phyloP scores from a whole-genome alignment of 2,113 vertebrate genomes.

The Cephalopholis sonnerati region DNA sequence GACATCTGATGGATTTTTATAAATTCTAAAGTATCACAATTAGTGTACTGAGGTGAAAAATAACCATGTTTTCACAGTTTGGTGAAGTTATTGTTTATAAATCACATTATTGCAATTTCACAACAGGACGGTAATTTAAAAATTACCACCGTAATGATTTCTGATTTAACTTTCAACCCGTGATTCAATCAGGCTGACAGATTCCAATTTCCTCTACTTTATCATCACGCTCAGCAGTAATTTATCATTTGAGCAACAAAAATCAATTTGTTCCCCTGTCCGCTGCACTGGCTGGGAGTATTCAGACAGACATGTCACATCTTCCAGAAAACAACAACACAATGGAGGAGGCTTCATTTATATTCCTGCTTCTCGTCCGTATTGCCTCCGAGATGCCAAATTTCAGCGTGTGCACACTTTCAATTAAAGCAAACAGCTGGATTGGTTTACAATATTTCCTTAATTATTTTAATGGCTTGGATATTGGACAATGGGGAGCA shows the following conservation, averaged over 20 bases:
- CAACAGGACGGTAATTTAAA: slow-evolving; percentile 62
- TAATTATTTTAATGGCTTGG: slow-evolving; percentile 84
- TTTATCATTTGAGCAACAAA: slow-evolving; percentile 80
- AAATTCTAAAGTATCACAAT: not conserved
- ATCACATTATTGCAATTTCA: slow-evolving; percentile 56
- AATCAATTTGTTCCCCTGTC: slow-evolving; percentile 82
- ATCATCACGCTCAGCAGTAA: slow-evolving; percentile 71
- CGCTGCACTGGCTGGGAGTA: slow-evolving; percentile 61
- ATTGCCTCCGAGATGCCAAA: slow-evolving; percentile 66
- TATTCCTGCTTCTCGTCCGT: slow-evolving; percentile 62
- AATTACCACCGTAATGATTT: slow-evolving; percentile 73
- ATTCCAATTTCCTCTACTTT: slow-evolving; percentile 81
- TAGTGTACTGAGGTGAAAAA: not conserved
- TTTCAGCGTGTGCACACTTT: slow-evolving; percentile 76
- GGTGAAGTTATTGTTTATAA: slow-evolving; percentile 51
- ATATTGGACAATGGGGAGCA: slow-evolving; percentile 81
- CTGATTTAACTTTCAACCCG: slow-evolving; percentile 71
- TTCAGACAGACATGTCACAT: slow-evolving; percentile 75
- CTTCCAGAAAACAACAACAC: slow-evolving; percentile 70
- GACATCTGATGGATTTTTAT: not conserved
- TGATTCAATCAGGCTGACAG: slow-evolving; percentile 73
- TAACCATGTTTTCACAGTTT: not conserved
- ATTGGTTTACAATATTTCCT: slow-evolving; percentile 85
- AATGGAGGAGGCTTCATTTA: slow-evolving; percentile 74
- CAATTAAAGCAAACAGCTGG: slow-evolving; percentile 84